Evolutionary conservation across 2,113 vertebrate species (phyloP), one percentile per base, ranked within the genome.

Genomic region (Tamias sibiricus): DNA sequence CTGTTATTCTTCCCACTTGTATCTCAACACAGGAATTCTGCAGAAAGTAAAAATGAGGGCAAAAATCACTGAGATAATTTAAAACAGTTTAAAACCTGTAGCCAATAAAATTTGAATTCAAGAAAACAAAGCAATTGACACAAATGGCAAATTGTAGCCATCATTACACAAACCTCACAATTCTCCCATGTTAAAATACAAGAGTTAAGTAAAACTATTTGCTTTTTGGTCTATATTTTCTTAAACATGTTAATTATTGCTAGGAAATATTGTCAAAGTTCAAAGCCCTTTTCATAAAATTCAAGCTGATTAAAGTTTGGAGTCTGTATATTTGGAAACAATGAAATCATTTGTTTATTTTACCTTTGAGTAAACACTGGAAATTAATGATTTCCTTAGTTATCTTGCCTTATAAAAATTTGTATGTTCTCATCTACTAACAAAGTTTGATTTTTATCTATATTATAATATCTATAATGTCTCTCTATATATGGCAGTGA

Each of bases 171-270:
- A 81, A n/a, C n/a, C 3, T 87, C 57, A 35, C 20, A 92, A 72
- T 81, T 84, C 40, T 62, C 6, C 77, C 86, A 8, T 82, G 35
- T 82, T 88, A 90, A 57, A 71, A 89, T 49, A 52, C 2, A 35
- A 74, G 42, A 81, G 6, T 49, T 83, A 71, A 32, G 47, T 87
- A 71, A 95, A 96, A 88, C 42, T 62, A 54, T 28, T 94, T 95
- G 17, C 20, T 82, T 81, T 76, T 66, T 82, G 8, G 84, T 89
- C 2, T 74, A 14, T 62, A 62, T 69, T 54, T 92, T 88, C 47
- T 83, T 89, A 69, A 4, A 52, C 62, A 35, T 87, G n/a, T 90
- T 77, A 85, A 69, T 84, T 77, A 30, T 24, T 71, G 6, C 40
- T 52, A 71, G 66, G 68, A 89, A 91, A 82, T 69, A 91, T 44